These are phyloP conservation scores for Pluvianellus socialis DNA, from an alignment of 2,113 vertebrate species.

Conservation along the genomic window DNA sequence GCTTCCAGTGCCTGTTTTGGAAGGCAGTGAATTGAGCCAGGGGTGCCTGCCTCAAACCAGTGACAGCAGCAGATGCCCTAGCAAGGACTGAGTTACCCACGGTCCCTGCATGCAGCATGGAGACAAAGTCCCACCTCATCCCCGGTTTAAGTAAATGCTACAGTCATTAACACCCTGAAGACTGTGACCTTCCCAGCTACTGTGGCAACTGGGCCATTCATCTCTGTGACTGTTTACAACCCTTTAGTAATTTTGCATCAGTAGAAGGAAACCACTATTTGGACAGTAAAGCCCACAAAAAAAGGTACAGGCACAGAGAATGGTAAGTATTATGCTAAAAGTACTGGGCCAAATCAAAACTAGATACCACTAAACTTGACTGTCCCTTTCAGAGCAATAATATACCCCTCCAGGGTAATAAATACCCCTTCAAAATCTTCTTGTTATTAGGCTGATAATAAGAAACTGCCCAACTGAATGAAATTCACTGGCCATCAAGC, in stretches of 20 bases:
- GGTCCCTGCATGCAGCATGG: not conserved
- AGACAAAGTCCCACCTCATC: rapidly evolving
- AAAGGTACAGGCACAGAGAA: not conserved
- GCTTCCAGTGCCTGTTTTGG: not conserved
- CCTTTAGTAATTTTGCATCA: not conserved
- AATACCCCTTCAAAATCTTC: not conserved
- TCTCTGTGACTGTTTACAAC: not conserved
- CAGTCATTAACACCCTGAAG: not conserved
- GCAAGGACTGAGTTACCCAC: not conserved
- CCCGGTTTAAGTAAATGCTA: not conserved
- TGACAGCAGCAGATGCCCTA: not conserved
- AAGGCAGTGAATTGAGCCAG: not conserved
- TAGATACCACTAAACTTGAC: not conserved
- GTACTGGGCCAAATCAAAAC: not conserved
- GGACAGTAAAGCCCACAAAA: not conserved
- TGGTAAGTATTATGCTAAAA: not conserved
- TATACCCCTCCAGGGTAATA: not conserved
- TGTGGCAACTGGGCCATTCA: not conserved
- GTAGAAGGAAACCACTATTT: not conserved
- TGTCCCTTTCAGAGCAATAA: not conserved
- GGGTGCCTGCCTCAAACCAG: not conserved
- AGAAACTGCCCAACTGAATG: not conserved
- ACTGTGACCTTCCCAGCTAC: not conserved
- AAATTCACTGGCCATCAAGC: not conserved
- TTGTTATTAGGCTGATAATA: not conserved